Conservation (phyloP, 2,113 vertebrate species). For the Boleophthalmus pectinirostris region DNA sequence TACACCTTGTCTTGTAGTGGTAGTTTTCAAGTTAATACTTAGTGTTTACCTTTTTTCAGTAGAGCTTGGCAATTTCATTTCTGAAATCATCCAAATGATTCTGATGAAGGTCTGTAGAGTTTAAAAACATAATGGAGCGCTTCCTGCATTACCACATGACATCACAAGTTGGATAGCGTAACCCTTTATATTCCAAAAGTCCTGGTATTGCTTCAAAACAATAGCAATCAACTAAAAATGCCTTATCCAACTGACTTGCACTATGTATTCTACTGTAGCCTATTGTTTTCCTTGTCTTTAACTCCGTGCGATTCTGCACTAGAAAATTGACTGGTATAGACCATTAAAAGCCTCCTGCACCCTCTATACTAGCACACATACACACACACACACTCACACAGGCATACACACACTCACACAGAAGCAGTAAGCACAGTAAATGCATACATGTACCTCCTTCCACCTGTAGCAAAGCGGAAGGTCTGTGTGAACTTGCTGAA, state of each 20-base stretch:
- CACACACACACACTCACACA: not conserved
- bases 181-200: not conserved
- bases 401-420: not conserved
- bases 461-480: conserved; percentile 35
- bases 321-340: conserved; percentile 27
- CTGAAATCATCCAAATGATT: too few relatives aligned
- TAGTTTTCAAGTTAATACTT: too few relatives aligned
- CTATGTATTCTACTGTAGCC: not conserved
- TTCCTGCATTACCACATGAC: too few relatives aligned
- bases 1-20: too few relatives aligned
- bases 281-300: conserved; percentile 2
- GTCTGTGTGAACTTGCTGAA: conserved; percentile 52
- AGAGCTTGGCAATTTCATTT: too few relatives aligned
- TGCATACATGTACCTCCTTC: conserved; percentile 15
- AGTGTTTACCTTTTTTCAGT: too few relatives aligned
- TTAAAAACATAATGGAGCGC: too few relatives aligned
- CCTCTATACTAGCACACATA: not conserved
- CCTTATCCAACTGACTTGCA: not conserved
- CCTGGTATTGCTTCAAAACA: not conserved
- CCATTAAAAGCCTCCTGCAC: conserved; percentile 19
- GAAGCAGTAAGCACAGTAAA: conserved; percentile 22
- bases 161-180: too few relatives aligned
- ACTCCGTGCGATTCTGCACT: conserved; percentile 10
- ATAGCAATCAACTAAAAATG: not conserved
- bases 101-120: too few relatives aligned